These are phyloP conservation scores for Leucoraja ocellata DNA, from an alignment of 2,797 vertebrate genomes.

Conservation along the genomic window DNA sequence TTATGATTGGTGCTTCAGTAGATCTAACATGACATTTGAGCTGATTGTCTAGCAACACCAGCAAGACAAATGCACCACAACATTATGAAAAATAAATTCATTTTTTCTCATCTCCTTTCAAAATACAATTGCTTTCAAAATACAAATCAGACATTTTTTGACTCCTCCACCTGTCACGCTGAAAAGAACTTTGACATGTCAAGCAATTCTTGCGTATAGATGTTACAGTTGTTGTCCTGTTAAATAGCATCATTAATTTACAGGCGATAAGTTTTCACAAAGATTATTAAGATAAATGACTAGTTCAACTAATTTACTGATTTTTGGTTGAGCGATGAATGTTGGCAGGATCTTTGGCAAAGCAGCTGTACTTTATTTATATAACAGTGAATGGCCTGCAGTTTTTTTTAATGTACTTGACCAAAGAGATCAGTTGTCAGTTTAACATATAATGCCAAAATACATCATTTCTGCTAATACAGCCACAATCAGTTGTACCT, in stretches of 20 bases:
- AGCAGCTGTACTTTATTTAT: not conserved
- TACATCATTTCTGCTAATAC: not conserved
- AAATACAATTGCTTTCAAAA: not conserved
- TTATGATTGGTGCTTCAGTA: not conserved
- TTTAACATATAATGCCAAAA: not conserved
- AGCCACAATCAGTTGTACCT: not conserved
- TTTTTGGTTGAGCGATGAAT: not conserved
- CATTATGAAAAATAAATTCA: too few relatives aligned
- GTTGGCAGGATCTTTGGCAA: not conserved
- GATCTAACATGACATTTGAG: not conserved
- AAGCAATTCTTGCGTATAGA: not conserved
- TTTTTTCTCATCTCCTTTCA: not conserved
- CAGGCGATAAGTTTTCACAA: not conserved
- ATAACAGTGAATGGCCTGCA: not conserved
- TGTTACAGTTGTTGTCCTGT: not conserved
- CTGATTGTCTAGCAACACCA: not conserved
- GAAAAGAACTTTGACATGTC: not conserved
- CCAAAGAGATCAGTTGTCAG: not conserved
- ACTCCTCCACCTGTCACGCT: not conserved
- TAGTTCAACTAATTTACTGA: not conserved
- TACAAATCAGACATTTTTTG: not conserved
- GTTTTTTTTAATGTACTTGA: not conserved
- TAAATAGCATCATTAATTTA: not conserved
- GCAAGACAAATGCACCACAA: not conserved
- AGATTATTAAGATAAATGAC: not conserved